Evolutionary conservation across 2,888 invertebrate genomes (phyloP), one percentile per base, ranked within the genome.

Genomic region (Frankliniella fusca): DNA sequence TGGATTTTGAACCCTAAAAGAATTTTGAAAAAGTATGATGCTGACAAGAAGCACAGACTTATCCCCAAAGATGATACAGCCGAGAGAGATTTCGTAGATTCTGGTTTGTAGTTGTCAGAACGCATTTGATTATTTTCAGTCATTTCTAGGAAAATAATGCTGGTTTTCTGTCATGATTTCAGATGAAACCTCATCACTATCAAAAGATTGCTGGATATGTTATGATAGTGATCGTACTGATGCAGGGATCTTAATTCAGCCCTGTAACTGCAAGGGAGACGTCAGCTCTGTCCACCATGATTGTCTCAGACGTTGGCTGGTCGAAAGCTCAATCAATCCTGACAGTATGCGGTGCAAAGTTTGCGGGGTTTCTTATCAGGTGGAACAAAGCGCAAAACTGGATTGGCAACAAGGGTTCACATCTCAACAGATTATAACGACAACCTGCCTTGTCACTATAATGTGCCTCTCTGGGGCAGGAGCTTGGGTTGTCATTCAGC

Each of bases 1-100:
- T 97, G 97, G 97, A 94, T 97, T 85, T 90, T 97, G 85, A 97
- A 97, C 90, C 97, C 97, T 70, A 93, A 95, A 85, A 94, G 95
- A 87, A 91, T 97, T 86, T 90, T 97, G 81, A 93, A 94, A 83
- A 89, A 91, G 84, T 91, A 89, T 76, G 90, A 90, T 82, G 84
- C 88, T 61, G 87, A 86, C 76, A 49, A 48, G 28, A 80, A 80
- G n/a, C 82, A 81, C 12, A 10, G 79, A 49, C 82, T 61, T 7
- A 80, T 50, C 15, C 80, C 54, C 2, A 81, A 70, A 49, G 83
- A 83, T 80, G 84, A 84, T 76, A 76, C 70, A 23, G 70, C 70
- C 2, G 70, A 76, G 27, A 76, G 70, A 23, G 70, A 76, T 76
- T 11, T 70, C 9, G 28, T 10, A 15, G 48, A 80, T 48, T 49